A percentile compares a stretch with the other conserved stretches of the same genome.
Conservation (phyloP, 2,888 invertebrate species). For the Marasmarcha lunaedactyla region DNA sequence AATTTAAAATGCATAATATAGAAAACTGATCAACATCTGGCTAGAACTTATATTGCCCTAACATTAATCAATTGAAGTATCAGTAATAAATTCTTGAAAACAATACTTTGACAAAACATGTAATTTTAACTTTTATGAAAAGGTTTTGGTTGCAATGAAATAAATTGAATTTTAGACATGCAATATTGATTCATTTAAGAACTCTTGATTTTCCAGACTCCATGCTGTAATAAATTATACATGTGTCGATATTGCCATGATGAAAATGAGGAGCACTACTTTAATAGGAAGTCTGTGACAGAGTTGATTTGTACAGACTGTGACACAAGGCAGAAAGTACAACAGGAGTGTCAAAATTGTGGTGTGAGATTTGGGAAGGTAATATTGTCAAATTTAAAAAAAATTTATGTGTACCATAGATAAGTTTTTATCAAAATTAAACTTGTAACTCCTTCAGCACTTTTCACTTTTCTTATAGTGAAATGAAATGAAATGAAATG, state of each 20-base stretch:
- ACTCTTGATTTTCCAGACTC: constrained; percentile 73
- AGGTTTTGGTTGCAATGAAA: too few species aligned
- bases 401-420: neutral
- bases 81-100: too few species aligned
- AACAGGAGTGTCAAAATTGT: constrained; percentile 82
- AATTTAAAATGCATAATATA: too few species aligned
- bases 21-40: too few species aligned
- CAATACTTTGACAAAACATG: too few species aligned
- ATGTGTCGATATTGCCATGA: constrained; percentile 93
- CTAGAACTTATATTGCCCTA: too few species aligned
- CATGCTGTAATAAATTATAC: constrained; percentile 90
- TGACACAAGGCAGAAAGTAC: constrained; percentile 83
- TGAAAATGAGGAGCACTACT: constrained; percentile 85
- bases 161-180: too few species aligned
- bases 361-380: constrained; percentile 85
- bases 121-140: too few species aligned
- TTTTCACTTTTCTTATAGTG: neutral
- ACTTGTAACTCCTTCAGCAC: neutral
- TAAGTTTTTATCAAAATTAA: too few species aligned
- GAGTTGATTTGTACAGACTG: constrained; percentile 88
- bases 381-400: constrained; percentile 18
- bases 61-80: too few species aligned
- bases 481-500: too few species aligned
- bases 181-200: too few species aligned
- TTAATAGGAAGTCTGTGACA: constrained; percentile 85